phyloP scores from a whole-genome alignment of 2,888 invertebrate genomes.

The Cylindroiulus punctatus region DNA sequence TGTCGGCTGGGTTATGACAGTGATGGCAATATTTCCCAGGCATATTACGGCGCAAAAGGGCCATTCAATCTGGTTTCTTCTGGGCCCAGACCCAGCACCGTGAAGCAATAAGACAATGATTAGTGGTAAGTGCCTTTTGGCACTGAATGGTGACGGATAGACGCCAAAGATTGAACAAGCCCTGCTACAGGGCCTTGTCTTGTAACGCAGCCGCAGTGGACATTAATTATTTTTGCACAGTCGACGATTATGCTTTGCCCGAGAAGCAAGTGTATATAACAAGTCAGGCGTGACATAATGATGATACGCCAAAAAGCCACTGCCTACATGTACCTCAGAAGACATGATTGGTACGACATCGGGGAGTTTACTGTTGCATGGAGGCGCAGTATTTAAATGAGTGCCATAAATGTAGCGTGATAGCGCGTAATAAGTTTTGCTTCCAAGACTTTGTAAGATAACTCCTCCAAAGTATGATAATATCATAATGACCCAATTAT shows the following conservation, averaged over 20 bases:
- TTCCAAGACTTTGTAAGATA: not conserved
- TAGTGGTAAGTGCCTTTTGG: constrained; percentile 28
- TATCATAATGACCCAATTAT: not conserved
- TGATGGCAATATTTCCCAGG: constrained; percentile 35
- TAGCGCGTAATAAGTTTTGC: not conserved
- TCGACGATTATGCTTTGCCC: constrained; percentile 36
- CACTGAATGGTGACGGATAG: constrained; percentile 35
- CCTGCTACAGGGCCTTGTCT: constrained; percentile 27
- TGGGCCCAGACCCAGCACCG: not conserved
- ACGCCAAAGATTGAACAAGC: constrained; percentile 35
- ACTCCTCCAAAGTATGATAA: not conserved
- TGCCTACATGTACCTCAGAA: not conserved
- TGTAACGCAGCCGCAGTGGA: not conserved
- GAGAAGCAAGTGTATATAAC: not conserved
- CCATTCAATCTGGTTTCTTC: constrained; percentile 43
- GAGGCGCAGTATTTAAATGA: not conserved
- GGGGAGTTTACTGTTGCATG: not conserved
- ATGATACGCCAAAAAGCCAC: not conserved
- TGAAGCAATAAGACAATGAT: constrained; percentile 44
- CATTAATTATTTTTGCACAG: constrained; percentile 22
- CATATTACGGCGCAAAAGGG: constrained; percentile 28
- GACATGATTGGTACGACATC: not conserved
- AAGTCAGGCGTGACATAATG: constrained; percentile 32
- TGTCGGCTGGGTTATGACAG: constrained; percentile 1
- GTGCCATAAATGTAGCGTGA: not conserved